Evolutionary conservation across 2,888 invertebrate species (phyloP).

Genomic region (Cephonodes hylas): DNA sequence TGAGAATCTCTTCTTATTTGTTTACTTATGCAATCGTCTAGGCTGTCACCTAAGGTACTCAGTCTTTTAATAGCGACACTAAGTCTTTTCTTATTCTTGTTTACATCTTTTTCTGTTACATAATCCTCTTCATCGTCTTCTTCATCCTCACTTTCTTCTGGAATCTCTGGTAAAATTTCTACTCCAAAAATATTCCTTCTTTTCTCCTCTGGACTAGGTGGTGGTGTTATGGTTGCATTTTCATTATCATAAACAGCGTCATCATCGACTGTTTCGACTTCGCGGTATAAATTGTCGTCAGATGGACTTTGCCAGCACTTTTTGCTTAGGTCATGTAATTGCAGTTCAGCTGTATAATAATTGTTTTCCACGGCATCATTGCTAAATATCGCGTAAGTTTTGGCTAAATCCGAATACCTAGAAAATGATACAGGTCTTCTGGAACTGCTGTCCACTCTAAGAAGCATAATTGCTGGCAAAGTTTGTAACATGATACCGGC

Average conservation of each 20-base stretch:
- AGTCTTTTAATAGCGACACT: constrained; percentile 75
- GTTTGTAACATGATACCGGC: constrained; percentile 68
- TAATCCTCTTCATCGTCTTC: constrained; percentile 43
- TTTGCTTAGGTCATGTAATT: constrained; percentile 63
- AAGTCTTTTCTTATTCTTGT: constrained; percentile 58
- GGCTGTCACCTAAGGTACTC: constrained; percentile 73
- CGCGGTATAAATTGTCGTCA: constrained; percentile 60
- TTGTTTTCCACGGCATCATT: constrained; percentile 51
- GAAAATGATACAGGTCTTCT: constrained; percentile 57
- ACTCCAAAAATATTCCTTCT: constrained; percentile 74
- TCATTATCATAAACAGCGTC: constrained; percentile 42
- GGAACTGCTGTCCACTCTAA: constrained; percentile 55
- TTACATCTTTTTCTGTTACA: constrained; percentile 33
- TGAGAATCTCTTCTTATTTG: constrained; percentile 64
- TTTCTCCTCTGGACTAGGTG: constrained; percentile 73
- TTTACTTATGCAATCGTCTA: constrained; percentile 73
- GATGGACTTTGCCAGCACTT: constrained; percentile 76
- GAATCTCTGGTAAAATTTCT: constrained; percentile 77
- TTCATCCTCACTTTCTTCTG: constrained; percentile 74
- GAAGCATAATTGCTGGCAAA: constrained; percentile 61
- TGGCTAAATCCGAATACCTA: constrained; percentile 62
- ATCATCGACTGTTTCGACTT: constrained; percentile 41
- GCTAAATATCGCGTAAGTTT: constrained; percentile 63
- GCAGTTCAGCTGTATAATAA: constrained; percentile 61
- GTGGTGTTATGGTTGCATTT: constrained; percentile 62